A percentile compares a stretch with the other conserved stretches of the same genome.
Evolutionary conservation across 1,140 invertebrate genomes (phyloP).

Genomic region (Chironomus tepperi): DNA sequence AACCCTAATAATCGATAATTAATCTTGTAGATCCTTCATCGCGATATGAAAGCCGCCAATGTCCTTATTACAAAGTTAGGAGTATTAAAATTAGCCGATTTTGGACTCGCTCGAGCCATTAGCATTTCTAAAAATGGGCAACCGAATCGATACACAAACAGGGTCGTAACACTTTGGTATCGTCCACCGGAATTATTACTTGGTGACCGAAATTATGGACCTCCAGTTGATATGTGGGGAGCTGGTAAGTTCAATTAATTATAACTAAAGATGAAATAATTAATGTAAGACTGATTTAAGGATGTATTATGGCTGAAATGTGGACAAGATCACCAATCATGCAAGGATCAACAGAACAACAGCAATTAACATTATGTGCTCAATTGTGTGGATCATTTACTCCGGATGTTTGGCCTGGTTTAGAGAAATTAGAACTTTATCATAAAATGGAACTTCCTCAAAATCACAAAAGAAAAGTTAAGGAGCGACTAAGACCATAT

Average conservation of each 20-base stretch:
- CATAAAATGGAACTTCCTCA: conserved; percentile 85
- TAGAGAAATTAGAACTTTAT: conserved; percentile 86
- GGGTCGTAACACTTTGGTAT: conserved; percentile 98
- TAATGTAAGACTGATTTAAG: not conserved
- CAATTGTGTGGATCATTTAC: conserved; percentile 95
- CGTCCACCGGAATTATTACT: conserved; percentile 64
- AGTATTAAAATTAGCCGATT: conserved; percentile 87
- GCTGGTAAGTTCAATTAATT: conserved; percentile 47
- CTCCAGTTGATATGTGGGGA: conserved; percentile 96
- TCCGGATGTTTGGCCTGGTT: conserved; percentile 89
- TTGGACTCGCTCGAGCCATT: conserved; percentile 85
- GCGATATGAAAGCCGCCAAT: conserved; percentile 99
- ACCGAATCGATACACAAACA: conserved; percentile 89
- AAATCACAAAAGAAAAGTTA: conserved; percentile 84
- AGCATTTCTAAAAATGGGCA: conserved; percentile 79
- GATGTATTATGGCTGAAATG: conserved; percentile 99
- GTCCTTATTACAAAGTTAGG: conserved; percentile 96
- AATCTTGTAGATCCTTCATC: conserved; percentile 62
- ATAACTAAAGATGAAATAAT: not conserved
- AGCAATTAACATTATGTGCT: conserved; percentile 90
- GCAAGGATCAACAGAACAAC: conserved; percentile 92
- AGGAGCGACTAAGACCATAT: conserved; percentile 83
- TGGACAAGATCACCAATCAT: conserved; percentile 88
- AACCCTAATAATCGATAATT: too few species aligned
- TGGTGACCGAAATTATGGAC: conserved; percentile 92